Percentiles rank a stretch among this genome's conserved stretches.
phyloP scores from a whole-genome alignment of 2,113 vertebrate genomes.

The Anolis sagrei region DNA sequence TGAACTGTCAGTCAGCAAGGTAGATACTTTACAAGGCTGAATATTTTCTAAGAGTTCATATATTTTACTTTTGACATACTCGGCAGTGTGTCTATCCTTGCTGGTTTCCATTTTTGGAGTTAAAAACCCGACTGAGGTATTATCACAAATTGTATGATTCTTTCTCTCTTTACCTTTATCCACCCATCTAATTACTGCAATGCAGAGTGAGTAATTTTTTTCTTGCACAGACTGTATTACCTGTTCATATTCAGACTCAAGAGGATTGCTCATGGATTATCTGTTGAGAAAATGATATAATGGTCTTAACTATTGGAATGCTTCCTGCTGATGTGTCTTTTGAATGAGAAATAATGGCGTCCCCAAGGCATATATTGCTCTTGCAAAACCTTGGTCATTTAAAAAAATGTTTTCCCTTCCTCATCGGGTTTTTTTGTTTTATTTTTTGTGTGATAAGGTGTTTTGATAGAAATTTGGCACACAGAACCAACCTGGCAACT shows the following conservation, averaged over 20 bases:
- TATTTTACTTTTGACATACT: background rate
- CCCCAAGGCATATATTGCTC: background rate
- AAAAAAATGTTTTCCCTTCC: too few species aligned
- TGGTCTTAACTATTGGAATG: conserved; percentile 4
- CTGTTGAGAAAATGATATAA: background rate
- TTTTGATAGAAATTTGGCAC: too few species aligned
- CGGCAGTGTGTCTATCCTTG: background rate
- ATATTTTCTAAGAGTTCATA: background rate
- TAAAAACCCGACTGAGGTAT: background rate
- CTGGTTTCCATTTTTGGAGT: background rate
- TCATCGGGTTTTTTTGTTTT: too few species aligned
- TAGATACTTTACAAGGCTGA: background rate
- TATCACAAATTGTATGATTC: background rate
- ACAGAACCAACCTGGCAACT: too few species aligned
- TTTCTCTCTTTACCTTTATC: background rate
- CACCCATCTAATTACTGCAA: background rate
- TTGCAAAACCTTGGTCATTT: background rate
- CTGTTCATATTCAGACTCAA: background rate
- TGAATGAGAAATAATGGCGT: background rate
- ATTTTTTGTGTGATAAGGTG: too few species aligned
- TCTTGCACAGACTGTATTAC: background rate
- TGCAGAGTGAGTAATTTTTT: background rate
- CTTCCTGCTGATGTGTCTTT: background rate
- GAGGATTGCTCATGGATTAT: conserved; percentile 8
- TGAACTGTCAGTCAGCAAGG: background rate